Base-by-base conservation (phyloP, 2,113 vertebrate species). In the Machaerirhynchus nigripectus region DNA sequence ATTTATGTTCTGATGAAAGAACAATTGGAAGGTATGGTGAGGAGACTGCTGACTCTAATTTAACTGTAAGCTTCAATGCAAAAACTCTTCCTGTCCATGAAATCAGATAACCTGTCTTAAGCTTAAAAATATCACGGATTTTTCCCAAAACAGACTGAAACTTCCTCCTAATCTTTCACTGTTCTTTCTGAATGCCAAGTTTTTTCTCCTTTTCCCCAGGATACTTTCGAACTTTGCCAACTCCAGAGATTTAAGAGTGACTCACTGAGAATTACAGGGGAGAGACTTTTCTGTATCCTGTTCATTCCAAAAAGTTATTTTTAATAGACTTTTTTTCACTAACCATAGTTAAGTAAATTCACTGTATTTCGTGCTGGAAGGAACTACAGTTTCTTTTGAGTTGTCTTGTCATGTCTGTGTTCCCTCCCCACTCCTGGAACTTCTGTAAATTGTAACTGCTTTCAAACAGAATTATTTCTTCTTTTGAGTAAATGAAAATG, bases 1-100 rank as follows among this genome's bases (percentile, higher is more conserved):
- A 74, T 85, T 80, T 86, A 64, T 77, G 57, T 88, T 93, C 68
- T 86, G 68, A 95, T 95, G 69, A 90, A 86, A 97, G 83, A 92
- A 69, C 14, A 80, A 31, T 40, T 88, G 71, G n/a, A 80, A 83
- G 46, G 70, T 65, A 46, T 65, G 57, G 44, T 79, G 55, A 93
- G 80, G 68, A 83, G 46, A 46, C 61, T 83, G 18, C 37, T 83
- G 79, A 77, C 60, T 74, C 28, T 78, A 78, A 93, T 59, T 86
- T 81, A 87, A 85, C 89, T 79, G 20, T 76, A 73, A 80, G 5
- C 65, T 15, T 93, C 22, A 47, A 37, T 77, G 90, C 53, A 69
- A 85, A 59, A 86, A 23, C 18, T 59, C 14, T 61, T 49, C 5
- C 69, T 86, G 67, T 69, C 67, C 35, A 1, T 83, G 63, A 83